Percentiles rank a stretch among this genome's conserved stretches.
Conservation (phyloP, 2,113 vertebrate species). For the Agapornis roseicollis region DNA sequence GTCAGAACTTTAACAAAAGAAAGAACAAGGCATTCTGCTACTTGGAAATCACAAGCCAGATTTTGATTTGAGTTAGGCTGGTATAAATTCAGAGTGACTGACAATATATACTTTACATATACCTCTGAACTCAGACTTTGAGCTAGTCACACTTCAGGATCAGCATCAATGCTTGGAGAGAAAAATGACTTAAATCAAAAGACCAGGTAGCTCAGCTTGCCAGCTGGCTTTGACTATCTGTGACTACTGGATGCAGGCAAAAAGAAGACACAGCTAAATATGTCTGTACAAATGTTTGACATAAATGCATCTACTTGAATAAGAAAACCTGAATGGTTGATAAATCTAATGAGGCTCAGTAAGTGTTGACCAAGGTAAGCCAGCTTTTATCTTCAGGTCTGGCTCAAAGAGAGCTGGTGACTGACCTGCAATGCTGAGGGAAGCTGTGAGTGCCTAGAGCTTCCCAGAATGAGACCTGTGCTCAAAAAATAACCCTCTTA, state of each 20-base stretch:
- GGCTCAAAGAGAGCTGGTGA: background rate
- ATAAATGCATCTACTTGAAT: background rate
- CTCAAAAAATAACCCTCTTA: background rate
- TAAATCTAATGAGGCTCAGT: background rate
- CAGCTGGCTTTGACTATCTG: background rate
- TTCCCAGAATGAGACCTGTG: background rate
- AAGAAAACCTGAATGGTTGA: background rate
- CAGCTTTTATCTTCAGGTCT: background rate
- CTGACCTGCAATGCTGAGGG: background rate
- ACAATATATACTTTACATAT: background rate
- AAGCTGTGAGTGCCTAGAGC: accelerated
- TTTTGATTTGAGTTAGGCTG: background rate
- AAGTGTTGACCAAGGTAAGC: background rate
- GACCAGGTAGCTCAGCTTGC: background rate
- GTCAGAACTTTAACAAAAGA: background rate
- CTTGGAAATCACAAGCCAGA: background rate
- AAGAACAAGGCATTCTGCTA: background rate
- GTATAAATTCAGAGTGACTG: background rate
- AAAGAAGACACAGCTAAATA: background rate
- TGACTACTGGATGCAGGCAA: background rate
- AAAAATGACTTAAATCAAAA: background rate
- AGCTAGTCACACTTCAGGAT: background rate
- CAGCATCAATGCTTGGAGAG: background rate
- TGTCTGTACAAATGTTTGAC: background rate
- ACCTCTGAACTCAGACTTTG: background rate